These are phyloP conservation scores for Sinodicranocentrus sp. DNA, from an alignment of 2,888 invertebrate genomes.

Conservation along the genomic window DNA sequence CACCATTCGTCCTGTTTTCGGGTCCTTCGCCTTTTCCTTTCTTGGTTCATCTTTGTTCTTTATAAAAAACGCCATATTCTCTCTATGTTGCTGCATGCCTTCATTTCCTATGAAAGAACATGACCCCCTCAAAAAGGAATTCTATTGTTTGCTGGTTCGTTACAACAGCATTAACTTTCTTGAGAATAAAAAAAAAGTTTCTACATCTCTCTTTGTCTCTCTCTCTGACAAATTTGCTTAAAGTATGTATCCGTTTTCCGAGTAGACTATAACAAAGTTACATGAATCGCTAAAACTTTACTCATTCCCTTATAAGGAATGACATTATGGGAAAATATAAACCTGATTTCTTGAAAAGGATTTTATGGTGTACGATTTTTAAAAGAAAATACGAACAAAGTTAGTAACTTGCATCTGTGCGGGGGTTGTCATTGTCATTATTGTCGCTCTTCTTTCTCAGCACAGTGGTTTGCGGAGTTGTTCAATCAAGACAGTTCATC, in stretches of 20 bases:
- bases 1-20: conserved; percentile 11
- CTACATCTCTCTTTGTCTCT: not conserved
- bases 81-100: not conserved
- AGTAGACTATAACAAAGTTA: not conserved
- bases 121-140: conserved; percentile 10
- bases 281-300: not conserved
- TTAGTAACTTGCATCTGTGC: too few relatives aligned
- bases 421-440: conserved; percentile 9
- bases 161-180: too few relatives aligned
- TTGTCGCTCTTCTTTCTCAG: too few relatives aligned
- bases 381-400: too few relatives aligned
- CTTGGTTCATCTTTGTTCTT: conserved; percentile 5
- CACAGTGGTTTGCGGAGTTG: too few relatives aligned
- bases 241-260: too few relatives aligned
- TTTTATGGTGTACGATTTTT: too few relatives aligned
- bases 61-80: not conserved
- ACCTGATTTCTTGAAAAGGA: not conserved
- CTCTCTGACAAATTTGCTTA: too few relatives aligned
- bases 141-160: not conserved
- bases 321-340: conserved; percentile 7
- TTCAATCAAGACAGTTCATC: too few relatives aligned
- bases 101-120: not conserved
- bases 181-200: not conserved
- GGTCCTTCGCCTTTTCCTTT: conserved; percentile 28
- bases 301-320: not conserved